Percentiles rank a stretch among this genome's conserved stretches.
Evolutionary conservation across 1,140 invertebrate genomes (phyloP).

Genomic region (Musca domestica): DNA sequence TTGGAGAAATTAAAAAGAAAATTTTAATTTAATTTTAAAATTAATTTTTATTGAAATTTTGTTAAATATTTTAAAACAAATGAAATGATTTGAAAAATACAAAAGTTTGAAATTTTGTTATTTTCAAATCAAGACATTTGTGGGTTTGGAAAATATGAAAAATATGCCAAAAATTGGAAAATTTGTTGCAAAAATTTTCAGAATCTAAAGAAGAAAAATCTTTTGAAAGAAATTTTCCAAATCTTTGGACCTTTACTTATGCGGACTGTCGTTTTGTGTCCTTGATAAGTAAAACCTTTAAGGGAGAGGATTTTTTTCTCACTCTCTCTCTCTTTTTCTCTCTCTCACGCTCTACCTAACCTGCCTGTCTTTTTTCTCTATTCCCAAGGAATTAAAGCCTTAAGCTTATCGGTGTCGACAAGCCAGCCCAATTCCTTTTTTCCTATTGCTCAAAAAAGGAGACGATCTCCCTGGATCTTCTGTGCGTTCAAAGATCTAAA

Average conservation of each 20-base stretch:
- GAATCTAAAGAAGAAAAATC: not conserved
- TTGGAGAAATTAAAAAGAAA: not conserved
- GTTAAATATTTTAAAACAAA: not conserved
- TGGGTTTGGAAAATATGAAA: not conserved
- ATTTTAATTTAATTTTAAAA: not conserved
- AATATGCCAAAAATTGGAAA: not conserved
- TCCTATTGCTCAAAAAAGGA: too few relatives aligned
- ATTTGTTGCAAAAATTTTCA: not conserved
- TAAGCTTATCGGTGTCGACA: not conserved
- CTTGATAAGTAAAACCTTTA: slow-evolving; percentile 2
- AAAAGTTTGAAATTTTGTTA: not conserved
- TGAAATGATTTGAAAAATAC: not conserved
- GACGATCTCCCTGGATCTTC: too few relatives aligned
- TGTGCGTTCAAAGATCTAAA: too few relatives aligned
- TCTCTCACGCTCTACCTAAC: too few relatives aligned
- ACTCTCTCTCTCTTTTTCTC: too few relatives aligned
- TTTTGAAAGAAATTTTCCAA: not conserved
- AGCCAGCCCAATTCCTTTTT: too few relatives aligned
- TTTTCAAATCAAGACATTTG: not conserved
- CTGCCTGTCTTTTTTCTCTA: not conserved
- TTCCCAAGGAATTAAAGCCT: not conserved
- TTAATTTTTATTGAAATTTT: too few relatives aligned
- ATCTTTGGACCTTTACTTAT: slow-evolving; percentile 3
- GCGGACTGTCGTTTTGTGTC: not conserved
- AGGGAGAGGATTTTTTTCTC: too few relatives aligned